Evolutionary conservation across 2,797 vertebrate species (phyloP).

Genomic region (Loris lydekkerianus): DNA sequence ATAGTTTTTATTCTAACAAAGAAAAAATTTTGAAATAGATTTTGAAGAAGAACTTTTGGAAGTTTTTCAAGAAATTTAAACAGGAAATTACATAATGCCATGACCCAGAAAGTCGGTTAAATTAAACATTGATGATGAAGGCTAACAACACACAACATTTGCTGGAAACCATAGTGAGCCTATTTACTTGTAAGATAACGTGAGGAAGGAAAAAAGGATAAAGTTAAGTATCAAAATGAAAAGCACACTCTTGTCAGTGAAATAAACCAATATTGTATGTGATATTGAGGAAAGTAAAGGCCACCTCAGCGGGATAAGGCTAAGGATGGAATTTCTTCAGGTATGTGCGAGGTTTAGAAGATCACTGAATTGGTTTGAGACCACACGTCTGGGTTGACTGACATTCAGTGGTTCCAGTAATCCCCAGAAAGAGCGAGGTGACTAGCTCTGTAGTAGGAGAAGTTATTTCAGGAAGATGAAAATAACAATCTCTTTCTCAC

Average conservation of each 20-base stretch:
- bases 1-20: not conserved
- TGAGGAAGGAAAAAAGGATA: not conserved
- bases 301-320: not conserved
- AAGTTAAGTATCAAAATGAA: not conserved
- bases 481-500: not conserved
- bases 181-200: not conserved
- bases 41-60: not conserved
- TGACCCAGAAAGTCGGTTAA: not conserved
- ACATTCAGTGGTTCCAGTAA: not conserved
- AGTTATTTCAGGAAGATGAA: not conserved
- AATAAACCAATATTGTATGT: conserved; percentile 14
- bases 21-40: not conserved
- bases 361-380: not conserved
- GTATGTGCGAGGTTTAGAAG: not conserved
- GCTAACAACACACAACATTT: not conserved
- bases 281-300: not conserved
- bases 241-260: not conserved
- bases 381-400: not conserved
- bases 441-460: not conserved
- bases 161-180: not conserved
- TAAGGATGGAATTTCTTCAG: not conserved
- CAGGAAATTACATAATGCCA: not conserved
- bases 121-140: not conserved
- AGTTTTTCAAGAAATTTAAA: not conserved
- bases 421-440: not conserved